Percentiles rank a stretch among this genome's conserved stretches.
phyloP scores from a whole-genome alignment of 2,797 vertebrate species.

The Spondyliosoma cantharus region DNA sequence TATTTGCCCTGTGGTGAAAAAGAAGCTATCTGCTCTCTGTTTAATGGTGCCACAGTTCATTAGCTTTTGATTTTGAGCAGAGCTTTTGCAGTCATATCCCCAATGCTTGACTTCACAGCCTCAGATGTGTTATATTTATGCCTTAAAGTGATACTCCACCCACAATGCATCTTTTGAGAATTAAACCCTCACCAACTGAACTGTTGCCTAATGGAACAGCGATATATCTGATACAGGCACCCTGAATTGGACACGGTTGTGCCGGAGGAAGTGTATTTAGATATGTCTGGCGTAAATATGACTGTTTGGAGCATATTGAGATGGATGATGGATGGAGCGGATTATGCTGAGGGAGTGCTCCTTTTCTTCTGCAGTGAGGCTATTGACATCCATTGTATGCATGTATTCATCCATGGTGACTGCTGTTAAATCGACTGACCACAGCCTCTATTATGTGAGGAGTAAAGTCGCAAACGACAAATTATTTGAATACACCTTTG shows the following conservation, averaged over 20 bases:
- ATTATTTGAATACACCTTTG: not conserved
- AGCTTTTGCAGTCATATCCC: constrained; percentile 50
- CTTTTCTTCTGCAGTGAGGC: not conserved
- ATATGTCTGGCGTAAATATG: not conserved
- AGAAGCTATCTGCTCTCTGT: constrained; percentile 46
- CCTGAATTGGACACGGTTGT: not conserved
- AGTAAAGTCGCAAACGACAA: not conserved
- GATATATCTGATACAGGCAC: not conserved
- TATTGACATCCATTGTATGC: constrained; percentile 4
- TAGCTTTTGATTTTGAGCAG: constrained; percentile 59
- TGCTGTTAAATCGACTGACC: constrained; percentile 4
- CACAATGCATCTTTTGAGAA: constrained; percentile 10
- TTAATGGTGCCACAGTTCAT: constrained; percentile 74
- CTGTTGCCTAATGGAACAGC: constrained; percentile 13
- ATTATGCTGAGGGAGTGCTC: not conserved
- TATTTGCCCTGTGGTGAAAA: constrained; percentile 59
- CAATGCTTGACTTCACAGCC: constrained; percentile 26
- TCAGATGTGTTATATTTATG: constrained; percentile 52
- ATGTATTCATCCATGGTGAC: not conserved
- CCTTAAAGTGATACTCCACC: constrained; percentile 36
- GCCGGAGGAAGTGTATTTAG: not conserved
- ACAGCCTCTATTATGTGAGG: not conserved
- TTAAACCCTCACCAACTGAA: constrained; percentile 33
- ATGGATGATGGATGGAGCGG: not conserved
- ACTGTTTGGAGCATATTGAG: not conserved